Percentiles rank a stretch among this genome's conserved stretches.
These are phyloP conservation scores for Thamnaconus septentrionalis DNA, from an alignment of 2,113 vertebrate genomes.

Conservation along the genomic window DNA sequence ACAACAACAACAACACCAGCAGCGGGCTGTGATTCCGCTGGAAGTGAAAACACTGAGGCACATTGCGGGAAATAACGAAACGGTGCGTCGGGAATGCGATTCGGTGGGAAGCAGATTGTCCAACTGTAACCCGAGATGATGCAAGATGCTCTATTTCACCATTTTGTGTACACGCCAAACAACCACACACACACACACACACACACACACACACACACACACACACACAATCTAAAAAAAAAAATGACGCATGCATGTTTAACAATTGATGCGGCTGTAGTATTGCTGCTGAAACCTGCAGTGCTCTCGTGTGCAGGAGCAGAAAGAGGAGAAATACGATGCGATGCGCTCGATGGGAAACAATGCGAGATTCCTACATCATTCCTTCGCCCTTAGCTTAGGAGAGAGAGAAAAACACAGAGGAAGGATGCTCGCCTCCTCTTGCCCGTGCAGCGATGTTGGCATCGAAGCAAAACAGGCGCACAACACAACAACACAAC, in stretches of 20 bases:
- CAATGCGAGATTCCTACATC: constrained; percentile 42
- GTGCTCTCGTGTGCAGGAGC: constrained; percentile 10
- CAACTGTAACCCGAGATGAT: constrained; percentile 36
- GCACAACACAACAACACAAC: neutral
- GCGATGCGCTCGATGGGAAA: constrained; percentile 20
- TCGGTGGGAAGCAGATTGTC: constrained; percentile 6
- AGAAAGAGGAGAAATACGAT: neutral
- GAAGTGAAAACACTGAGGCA: too few species aligned
- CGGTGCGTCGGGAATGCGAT: neutral
- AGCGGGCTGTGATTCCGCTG: too few species aligned
- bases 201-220: neutral
- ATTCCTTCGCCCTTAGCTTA: constrained; percentile 39
- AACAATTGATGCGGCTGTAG: neutral
- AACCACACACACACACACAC: neutral
- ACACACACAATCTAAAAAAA: constrained; percentile 10
- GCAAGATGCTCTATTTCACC: constrained; percentile 40
- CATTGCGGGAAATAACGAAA: too few species aligned
- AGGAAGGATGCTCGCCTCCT: constrained; percentile 51
- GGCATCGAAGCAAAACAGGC: constrained; percentile 20
- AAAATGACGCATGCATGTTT: constrained; percentile 58
- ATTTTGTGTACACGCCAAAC: constrained; percentile 15
- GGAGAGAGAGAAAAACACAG: neutral
- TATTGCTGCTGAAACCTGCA: neutral
- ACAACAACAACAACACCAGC: neutral
- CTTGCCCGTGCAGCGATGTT: constrained; percentile 31